Base-by-base conservation (phyloP, 2,888 invertebrate species). In the Leptopilina drosophilae region DNA sequence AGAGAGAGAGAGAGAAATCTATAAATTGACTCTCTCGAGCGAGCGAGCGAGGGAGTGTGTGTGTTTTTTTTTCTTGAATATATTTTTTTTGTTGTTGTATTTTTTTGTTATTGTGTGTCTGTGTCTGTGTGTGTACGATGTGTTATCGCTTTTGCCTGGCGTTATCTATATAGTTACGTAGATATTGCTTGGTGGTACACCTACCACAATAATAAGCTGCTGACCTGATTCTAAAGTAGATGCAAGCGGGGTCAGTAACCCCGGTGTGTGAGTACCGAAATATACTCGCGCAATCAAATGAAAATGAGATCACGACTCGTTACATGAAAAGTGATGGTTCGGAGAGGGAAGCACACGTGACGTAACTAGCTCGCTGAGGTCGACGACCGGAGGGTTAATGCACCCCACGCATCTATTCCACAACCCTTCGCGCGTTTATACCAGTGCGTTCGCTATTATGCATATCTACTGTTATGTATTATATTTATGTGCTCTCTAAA, bases 241-340 rank as follows among this genome's bases (percentile, higher is more conserved):
- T 91, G 89, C 89, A 89, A 49, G 87, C 85, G 86, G 87, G 91
- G 91, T 91, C 91, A 89, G 86, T 91, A 89, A 91, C 91, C 91
- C 84, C 89, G 83, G 4, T 42, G 49, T 9, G 77, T 80, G 81
- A 82, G 84, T 77, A 84, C 90, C 88, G 87, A 90, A 89, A 90
- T 90, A 90, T 87, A 90, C 87, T 85, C 85, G 90, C 86, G 91
- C 91, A 91, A 91, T 91, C 90, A 90, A 91, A 91, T 90, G 91
- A 91, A 91, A 91, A 91, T 91, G 91, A 91, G 91, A 91, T 91
- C 91, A 90, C 90, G 90, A 91, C 89, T 91, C 89, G 91, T 90
- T 90, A 91, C 91, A 91, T 91, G 90, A 91, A 91, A 91, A 90
- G 90, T 90, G 90, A 89, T 87, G 89, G 87, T 85, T 83, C 76